Percentiles rank a stretch among this genome's conserved stretches.
phyloP scores from a whole-genome alignment of 2,797 vertebrate species.

The Loriculus beryllinus region DNA sequence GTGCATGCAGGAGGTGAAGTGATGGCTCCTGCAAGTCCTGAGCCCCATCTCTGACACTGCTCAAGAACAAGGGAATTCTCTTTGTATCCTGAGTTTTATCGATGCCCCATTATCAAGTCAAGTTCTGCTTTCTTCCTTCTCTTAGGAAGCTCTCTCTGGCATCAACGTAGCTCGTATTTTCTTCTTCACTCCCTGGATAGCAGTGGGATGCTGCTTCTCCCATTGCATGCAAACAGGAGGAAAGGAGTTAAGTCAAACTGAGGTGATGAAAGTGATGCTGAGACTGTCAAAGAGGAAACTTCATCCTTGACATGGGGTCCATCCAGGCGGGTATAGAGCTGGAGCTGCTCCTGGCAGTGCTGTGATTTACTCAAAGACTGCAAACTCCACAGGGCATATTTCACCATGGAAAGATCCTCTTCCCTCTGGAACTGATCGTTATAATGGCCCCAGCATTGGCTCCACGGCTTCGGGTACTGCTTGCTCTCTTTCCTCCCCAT shows the following conservation, averaged over 20 bases:
- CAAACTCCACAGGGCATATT: neutral
- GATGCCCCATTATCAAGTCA: fast-evolving
- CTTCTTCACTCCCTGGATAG: neutral
- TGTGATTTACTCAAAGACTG: neutral
- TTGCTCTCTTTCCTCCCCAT: fast-evolving
- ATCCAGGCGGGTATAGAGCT: neutral
- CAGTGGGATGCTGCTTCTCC: neutral
- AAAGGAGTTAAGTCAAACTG: neutral
- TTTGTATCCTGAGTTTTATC: fast-evolving
- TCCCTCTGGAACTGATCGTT: neutral
- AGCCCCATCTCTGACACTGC: neutral
- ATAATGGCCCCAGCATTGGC: neutral
- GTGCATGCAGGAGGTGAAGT: neutral
- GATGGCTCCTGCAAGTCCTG: neutral
- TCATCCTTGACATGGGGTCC: neutral
- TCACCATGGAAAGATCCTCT: neutral
- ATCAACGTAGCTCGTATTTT: neutral
- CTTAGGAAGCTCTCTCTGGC: neutral
- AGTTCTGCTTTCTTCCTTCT: neutral
- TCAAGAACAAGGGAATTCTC: neutral
- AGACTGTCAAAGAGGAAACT: neutral
- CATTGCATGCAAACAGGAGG: neutral
- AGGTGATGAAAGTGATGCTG: neutral
- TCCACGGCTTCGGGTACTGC: neutral
- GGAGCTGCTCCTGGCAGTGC: fast-evolving